Percentiles rank a stretch among this genome's conserved stretches.
Evolutionary conservation across 2,113 vertebrate species (phyloP).

Genomic region (human (Homo sapiens)): DNA sequence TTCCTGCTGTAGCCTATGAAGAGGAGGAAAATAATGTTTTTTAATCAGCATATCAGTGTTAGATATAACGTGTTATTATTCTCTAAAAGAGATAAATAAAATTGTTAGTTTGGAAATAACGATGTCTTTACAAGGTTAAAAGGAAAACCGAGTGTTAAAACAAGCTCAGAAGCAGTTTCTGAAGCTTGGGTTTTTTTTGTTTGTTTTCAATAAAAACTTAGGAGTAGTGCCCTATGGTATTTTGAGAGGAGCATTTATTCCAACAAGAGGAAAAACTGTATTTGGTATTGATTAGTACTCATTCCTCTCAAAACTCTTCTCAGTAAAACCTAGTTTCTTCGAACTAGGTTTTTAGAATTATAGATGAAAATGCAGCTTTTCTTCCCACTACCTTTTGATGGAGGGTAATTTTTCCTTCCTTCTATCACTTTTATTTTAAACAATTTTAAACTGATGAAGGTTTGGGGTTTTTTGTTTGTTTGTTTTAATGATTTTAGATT

Average conservation of each 20-base stretch:
- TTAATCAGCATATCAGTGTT: slow-evolving; percentile 5
- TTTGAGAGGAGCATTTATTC: not conserved
- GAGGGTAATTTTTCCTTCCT: not conserved
- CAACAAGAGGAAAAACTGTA: not conserved
- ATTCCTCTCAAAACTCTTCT: not conserved
- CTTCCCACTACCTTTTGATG: not conserved
- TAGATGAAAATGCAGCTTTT: not conserved
- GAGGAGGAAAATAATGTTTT: not conserved
- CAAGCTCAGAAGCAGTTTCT: slow-evolving; percentile 20
- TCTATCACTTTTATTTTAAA: slow-evolving; percentile 33
- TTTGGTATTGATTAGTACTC: not conserved
- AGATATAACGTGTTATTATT: slow-evolving; percentile 14
- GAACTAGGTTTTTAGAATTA: slow-evolving; percentile 36
- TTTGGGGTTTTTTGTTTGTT: not conserved
- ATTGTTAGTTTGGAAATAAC: not conserved
- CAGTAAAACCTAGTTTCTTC: not conserved
- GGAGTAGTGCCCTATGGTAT: not conserved
- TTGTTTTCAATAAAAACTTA: not conserved
- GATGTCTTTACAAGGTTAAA: not conserved
- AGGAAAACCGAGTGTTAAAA: not conserved
- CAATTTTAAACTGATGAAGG: not conserved
- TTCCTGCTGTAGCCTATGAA: not conserved
- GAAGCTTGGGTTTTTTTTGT: not conserved
- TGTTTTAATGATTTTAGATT: not conserved
- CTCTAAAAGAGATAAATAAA: not conserved